Conservation (phyloP, 2,113 vertebrate genomes). For the Rhizomys pruinosus region DNA sequence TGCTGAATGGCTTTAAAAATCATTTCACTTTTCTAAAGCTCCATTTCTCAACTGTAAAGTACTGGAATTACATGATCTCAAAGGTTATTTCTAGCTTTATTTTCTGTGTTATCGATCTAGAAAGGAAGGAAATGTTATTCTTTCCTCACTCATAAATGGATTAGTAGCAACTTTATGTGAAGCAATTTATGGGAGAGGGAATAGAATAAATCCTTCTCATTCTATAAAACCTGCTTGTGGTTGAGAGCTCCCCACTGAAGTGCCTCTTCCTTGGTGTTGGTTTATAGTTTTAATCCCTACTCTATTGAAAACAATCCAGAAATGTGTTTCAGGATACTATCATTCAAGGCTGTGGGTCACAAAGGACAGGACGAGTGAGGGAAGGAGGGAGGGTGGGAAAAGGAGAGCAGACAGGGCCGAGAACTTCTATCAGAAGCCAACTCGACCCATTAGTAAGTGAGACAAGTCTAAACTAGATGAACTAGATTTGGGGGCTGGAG, state of each 20-base stretch:
- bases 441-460: constrained; percentile 30
- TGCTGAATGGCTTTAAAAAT: constrained; percentile 5
- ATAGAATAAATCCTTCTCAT: constrained; percentile 23
- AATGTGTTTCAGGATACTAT: neutral
- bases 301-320: constrained; percentile 18
- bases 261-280: neutral
- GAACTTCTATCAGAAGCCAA: neutral
- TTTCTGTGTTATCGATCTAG: neutral
- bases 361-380: neutral
- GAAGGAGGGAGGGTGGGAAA: neutral
- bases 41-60: too few species aligned
- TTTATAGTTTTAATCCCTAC: neutral
- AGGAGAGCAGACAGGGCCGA: neutral
- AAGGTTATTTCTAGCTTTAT: constrained; percentile 10
- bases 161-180: neutral
- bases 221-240: too few species aligned
- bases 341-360: neutral
- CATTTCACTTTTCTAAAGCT: constrained; percentile 24
- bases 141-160: neutral
- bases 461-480: constrained; percentile 13
- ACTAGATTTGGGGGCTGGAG: constrained; percentile 2
- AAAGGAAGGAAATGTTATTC: neutral
- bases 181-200: neutral
- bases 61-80: neutral
- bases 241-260: neutral